Conservation (phyloP, 37 sponge, comb jelly and placozoan genomes). For the Beroe forskalii region DNA sequence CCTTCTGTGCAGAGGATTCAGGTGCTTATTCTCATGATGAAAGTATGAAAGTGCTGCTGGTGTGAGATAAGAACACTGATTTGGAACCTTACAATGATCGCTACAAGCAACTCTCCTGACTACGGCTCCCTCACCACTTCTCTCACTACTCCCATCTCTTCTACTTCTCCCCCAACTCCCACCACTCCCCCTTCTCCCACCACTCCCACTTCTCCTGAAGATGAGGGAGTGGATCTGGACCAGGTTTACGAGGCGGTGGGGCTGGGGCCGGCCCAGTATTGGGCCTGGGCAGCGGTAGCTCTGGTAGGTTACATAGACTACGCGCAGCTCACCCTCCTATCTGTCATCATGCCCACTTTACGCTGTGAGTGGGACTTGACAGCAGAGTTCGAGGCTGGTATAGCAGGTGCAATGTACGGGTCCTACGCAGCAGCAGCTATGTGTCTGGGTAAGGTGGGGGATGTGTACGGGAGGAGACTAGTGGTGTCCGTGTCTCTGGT, state of each 20-base stretch:
- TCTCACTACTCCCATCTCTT: too few relatives aligned
- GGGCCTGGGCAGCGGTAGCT: neutral
- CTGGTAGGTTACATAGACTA: neutral
- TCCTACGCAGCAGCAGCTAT: neutral
- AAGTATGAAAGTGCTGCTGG: too few relatives aligned
- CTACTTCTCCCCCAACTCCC: neutral
- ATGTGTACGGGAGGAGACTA: constrained; percentile 13
- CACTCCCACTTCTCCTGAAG: neutral
- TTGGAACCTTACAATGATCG: too few relatives aligned
- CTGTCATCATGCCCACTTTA: neutral
- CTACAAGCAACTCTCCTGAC: too few relatives aligned
- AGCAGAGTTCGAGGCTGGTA: neutral
- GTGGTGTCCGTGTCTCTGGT: neutral
- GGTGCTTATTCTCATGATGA: too few relatives aligned
- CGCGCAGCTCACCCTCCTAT: neutral
- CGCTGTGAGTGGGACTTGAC: constrained; percentile 9
- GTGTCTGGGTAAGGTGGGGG: neutral
- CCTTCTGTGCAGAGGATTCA: too few relatives aligned
- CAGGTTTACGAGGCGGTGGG: constrained; percentile 12
- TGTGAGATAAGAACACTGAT: too few relatives aligned
- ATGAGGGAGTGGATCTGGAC: neutral
- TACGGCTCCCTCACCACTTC: too few relatives aligned
- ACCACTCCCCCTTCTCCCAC: neutral
- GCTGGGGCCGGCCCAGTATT: constrained; percentile 1
- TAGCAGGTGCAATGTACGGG: neutral